Base-by-base conservation (phyloP, 2,888 invertebrate species). In the Biston stratarius region DNA sequence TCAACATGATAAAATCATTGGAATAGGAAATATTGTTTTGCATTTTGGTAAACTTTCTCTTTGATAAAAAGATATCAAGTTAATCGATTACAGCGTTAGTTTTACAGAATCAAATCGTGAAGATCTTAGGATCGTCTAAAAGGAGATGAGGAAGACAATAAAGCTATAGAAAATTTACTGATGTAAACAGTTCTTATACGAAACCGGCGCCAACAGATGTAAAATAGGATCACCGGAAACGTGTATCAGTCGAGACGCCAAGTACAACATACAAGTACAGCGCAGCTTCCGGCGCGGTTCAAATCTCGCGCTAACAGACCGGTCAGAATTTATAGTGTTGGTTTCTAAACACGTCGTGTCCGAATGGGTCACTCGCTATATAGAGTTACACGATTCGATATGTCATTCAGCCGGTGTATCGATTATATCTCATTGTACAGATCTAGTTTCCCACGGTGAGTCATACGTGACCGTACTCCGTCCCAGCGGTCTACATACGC, bases 401-500 rank as follows among this genome's bases (percentile, higher is more conserved):
- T 82, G 83, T 81, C 83, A 81, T 82, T 80, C 81, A 79, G 73
- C 63, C 74, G 66, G 73, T 77, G 79, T 83, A 80, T 80, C 79
- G 78, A 82, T 83, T 81, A 78, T 78, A 80, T 80, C 84, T 83
- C 73, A 74, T 74, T 74, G 77, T 74, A 71, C 73, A 79, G 77
- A 81, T 83, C 78, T 80, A 77, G 78, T 82, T 83, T 80, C 84
- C 79, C 79, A 83, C 82, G 79, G 79, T 83, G 79, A 81, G 61
- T 79, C 82, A 79, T 73, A 75, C 73, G 73, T 73, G 72, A 71
- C 67, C 66, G 69, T 68, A 71, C 69, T 74, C 59, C 64, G 58
- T 45, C 66, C 52, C 65, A 60, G 55, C 71, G 73, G 67, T 71
- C 70, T 55, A 73, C 58, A 71, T 72, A 70, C 65, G 70, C 70